Percentiles rank a stretch among this genome's conserved stretches.
Evolutionary conservation across 2,113 vertebrate species (phyloP).

Genomic region (Salvator merianae): DNA sequence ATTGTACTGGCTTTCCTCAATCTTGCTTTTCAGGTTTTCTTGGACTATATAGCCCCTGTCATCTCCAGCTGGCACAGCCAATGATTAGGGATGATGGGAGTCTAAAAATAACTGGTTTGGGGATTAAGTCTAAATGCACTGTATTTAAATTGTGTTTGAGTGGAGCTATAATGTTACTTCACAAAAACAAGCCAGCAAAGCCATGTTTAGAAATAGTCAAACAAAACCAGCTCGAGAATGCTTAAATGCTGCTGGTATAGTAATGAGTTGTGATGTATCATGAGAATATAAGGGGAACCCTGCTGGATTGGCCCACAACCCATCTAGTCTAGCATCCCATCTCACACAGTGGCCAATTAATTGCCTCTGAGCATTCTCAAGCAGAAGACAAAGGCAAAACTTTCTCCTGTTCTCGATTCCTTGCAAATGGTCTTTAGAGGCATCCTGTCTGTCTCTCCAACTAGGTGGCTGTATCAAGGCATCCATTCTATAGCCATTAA

Average conservation of each 20-base stretch:
- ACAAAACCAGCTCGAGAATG: neutral
- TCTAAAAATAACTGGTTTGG: neutral
- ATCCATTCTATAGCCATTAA: too few species aligned
- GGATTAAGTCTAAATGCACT: neutral
- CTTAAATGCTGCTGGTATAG: neutral
- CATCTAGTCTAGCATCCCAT: too few species aligned
- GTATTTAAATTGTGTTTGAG: neutral
- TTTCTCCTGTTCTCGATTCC: too few species aligned
- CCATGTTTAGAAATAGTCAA: neutral
- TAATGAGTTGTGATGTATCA: neutral
- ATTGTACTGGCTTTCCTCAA: neutral
- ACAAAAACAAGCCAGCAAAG: neutral
- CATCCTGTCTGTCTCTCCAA: too few species aligned
- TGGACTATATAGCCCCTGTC: neutral
- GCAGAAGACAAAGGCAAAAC: too few species aligned
- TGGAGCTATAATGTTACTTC: neutral
- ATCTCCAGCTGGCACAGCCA: neutral
- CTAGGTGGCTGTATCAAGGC: too few species aligned
- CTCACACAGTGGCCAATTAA: too few species aligned
- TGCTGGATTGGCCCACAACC: too few species aligned
- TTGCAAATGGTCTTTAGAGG: too few species aligned
- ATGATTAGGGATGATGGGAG: neutral
- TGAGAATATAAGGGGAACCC: too few species aligned
- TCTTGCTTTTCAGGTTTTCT: neutral
- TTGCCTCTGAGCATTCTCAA: too few species aligned